Percentiles rank a stretch among this genome's conserved stretches.
Evolutionary conservation across 2,888 invertebrate species (phyloP).

Genomic region (Apodemia duryi): DNA sequence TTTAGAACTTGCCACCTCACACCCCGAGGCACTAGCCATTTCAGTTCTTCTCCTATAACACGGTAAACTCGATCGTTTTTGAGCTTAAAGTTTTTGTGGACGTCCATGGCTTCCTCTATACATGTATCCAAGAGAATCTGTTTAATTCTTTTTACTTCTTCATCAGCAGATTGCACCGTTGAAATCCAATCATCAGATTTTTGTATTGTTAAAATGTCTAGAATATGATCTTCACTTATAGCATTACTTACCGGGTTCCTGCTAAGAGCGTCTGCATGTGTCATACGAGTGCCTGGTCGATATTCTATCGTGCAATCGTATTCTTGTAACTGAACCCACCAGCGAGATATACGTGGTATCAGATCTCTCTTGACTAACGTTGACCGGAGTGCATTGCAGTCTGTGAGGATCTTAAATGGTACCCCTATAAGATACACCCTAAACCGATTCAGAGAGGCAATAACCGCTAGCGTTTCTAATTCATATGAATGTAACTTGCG

Average conservation of each 20-base stretch:
- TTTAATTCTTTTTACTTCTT: no score
- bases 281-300: constrained; percentile 16
- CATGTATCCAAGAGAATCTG: no score
- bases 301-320: constrained; percentile 31
- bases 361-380: constrained; percentile 24
- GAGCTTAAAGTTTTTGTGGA: background rate
- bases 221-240: no score
- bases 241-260: no score
- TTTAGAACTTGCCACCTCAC: constrained; percentile 32
- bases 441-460: constrained; percentile 28
- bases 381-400: no score
- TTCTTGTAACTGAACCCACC: constrained; percentile 33
- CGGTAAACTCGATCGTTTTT: constrained; percentile 1
- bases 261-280: no score
- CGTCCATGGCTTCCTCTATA: background rate
- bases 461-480: constrained; percentile 29
- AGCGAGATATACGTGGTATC: constrained; percentile 31
- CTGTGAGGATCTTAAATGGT: no score
- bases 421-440: constrained; percentile 29
- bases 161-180: no score
- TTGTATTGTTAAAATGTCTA: no score
- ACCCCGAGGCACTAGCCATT: background rate
- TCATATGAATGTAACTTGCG: constrained; percentile 18
- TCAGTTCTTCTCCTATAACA: background rate
- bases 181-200: no score